Evolutionary conservation across 2,888 invertebrate species (phyloP), one percentile per base, ranked within the genome.

Genomic region (Dichetophora obliterata): DNA sequence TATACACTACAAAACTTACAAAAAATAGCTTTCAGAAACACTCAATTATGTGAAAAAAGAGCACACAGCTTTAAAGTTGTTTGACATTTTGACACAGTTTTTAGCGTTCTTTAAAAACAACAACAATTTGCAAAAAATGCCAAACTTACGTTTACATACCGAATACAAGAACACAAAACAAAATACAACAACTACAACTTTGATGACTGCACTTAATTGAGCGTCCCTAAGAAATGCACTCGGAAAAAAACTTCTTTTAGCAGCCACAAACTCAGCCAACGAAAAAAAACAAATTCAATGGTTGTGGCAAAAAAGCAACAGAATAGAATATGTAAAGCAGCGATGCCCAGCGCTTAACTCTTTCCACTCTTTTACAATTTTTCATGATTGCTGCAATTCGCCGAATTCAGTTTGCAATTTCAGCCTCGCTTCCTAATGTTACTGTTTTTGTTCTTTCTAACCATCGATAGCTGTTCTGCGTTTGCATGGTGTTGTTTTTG

Each of bases 211-310:
- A 24, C 31, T 54, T 69, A 69, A 69, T 69, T 69, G 54, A 69
- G 69, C 52, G 34, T 37, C 65, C 59, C 27, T 59, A 59, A 66
- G 6, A 66, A 66, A 19, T 16, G 5, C 16, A 27, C n/a, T 9
- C 6, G 11, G 14, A 9, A 19, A 27, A 27, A 37, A 34, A 43
- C 43, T 43, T 1, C 14, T 11, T 11, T 19, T 22, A 22, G 57
- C 37, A 37, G 70, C 54, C 8, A n/a, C 50, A 14, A 63, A 48
- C 34, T 19, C 31, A 63, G 71, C 52, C 63, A 73, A 31, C 63
- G 73, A 63, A 63, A 65, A 63, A 50, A 50, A 8, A 31, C 73
- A 73, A 73, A 73, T 73, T 31, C 19, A 63, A 48, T 14, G 61
- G 59, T 19, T 24, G 57, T 3, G 19, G 19, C 5, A 54, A 22